Base-by-base conservation (phyloP, 2,888 invertebrate species). In the Temnothorax unifasciatus region DNA sequence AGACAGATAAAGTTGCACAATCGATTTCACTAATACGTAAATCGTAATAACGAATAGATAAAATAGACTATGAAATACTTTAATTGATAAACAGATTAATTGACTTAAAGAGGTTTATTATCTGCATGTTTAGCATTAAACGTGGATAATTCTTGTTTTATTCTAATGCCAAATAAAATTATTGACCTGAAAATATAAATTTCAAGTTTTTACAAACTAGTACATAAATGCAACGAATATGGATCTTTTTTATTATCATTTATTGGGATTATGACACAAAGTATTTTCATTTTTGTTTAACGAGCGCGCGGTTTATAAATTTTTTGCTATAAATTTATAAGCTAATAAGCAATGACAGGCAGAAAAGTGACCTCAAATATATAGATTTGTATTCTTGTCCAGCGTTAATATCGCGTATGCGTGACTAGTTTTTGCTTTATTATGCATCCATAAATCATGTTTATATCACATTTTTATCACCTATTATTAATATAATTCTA, bases 281-380 rank as follows among this genome's bases (percentile, higher is more conserved):
- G 1, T 54, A 11, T 25, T 76, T 52, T 76, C 13, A 52, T 76
- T 66, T 66, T 64, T 2, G 1, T 38, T 5, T 54, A 52, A 76
- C 50, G 25, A 76, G 25, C 21, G 18, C 1, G 2, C 25, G 21
- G 13, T 8, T 77, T 41, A 66, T 66, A 66, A 76, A 66, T 54
- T 29, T 54, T 13, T 3, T 15, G 6, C 9, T 0, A 11, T 18
- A 44, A 66, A 66, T 64, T 66, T 64, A 15, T 64, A 11, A 69
- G 21, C 18, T 68, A 68, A 44, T 66, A 68, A 59, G 38, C n/a
- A 63, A 61, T 69, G 52, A 61, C 52, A 59, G 52, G 52, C 50
- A 71, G 84, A 84, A 81, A 84, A 84, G 73, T 84, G 73, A 82
- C 64, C 50, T 71, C 6, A 73, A 64, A 82, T 66, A 34, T 6